Conservation (phyloP, 53 echinoderm and acorn worm genomes). For the Temnopleurus reevesii region DNA sequence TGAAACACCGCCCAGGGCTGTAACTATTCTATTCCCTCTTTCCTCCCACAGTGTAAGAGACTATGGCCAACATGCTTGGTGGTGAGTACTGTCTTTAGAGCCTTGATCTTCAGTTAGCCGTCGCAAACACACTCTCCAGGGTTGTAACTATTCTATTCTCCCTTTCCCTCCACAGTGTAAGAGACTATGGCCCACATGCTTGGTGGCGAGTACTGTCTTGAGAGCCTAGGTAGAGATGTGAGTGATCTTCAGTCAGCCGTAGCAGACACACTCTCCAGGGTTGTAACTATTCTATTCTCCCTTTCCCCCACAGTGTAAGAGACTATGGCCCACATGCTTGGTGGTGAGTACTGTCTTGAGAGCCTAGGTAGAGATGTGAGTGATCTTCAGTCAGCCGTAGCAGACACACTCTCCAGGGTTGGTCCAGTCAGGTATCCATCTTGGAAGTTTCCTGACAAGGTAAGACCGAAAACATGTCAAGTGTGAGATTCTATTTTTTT, state of each 20-base stretch:
- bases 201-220: slow-evolving; percentile 88
- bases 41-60: background rate
- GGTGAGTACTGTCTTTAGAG: slow-evolving; percentile 90
- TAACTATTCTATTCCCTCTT: background rate
- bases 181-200: slow-evolving; percentile 84
- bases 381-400: slow-evolving; percentile 87
- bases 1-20: background rate
- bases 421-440: slow-evolving; percentile 96
- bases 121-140: slow-evolving; percentile 82
- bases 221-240: slow-evolving; percentile 62
- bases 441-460: slow-evolving; percentile 99
- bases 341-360: slow-evolving; percentile 89
- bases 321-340: slow-evolving; percentile 88
- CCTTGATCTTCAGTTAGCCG: slow-evolving; percentile 88
- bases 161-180: background rate
- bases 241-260: background rate
- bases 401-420: slow-evolving; percentile 86
- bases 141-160: slow-evolving; percentile 47
- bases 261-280: background rate
- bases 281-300: background rate
- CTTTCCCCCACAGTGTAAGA: background rate
- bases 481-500: no score
- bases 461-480: no score
- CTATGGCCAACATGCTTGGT: slow-evolving; percentile 91
- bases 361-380: slow-evolving; percentile 80